A percentile compares a stretch with the other conserved stretches of the same genome.
phyloP scores from a whole-genome alignment of 2,888 invertebrate genomes.

The Acanthosepion pharaonis region DNA sequence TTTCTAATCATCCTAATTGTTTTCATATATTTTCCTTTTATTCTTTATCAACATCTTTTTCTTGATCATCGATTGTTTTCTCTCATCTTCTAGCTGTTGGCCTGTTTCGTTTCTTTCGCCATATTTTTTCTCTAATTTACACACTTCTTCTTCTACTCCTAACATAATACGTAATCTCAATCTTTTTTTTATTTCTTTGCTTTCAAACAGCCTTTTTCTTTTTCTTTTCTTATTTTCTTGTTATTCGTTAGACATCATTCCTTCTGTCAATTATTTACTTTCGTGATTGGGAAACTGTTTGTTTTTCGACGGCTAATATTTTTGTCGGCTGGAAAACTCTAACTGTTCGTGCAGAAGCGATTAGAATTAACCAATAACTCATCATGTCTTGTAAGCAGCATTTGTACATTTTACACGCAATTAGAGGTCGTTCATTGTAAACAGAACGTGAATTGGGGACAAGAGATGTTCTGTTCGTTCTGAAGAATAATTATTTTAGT shows the following conservation, averaged over 20 bases:
- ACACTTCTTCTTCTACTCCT: too few species aligned
- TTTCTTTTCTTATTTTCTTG: too few species aligned
- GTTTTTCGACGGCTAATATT: background rate
- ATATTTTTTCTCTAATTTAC: too few species aligned
- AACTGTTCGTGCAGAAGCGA: background rate
- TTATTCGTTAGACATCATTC: background rate
- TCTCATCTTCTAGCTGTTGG: too few species aligned
- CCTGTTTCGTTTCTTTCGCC: too few species aligned
- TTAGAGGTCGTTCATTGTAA: background rate
- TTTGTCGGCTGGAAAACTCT: background rate
- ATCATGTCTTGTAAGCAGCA: background rate
- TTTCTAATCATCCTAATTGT: too few species aligned
- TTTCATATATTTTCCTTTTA: too few species aligned
- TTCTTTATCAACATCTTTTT: too few species aligned
- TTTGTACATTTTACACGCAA: background rate
- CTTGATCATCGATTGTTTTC: too few species aligned
- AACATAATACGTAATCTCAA: too few species aligned
- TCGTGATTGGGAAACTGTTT: background rate
- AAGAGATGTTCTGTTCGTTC: background rate
- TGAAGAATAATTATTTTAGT: background rate
- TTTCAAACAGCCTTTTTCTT: too few species aligned
- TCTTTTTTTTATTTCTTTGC: too few species aligned
- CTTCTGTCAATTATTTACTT: background rate
- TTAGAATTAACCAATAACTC: background rate
- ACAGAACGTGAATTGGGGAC: background rate